These are phyloP conservation scores for Pangasius macronema DNA, from an alignment of 2,797 vertebrate genomes.

Conservation along the genomic window DNA sequence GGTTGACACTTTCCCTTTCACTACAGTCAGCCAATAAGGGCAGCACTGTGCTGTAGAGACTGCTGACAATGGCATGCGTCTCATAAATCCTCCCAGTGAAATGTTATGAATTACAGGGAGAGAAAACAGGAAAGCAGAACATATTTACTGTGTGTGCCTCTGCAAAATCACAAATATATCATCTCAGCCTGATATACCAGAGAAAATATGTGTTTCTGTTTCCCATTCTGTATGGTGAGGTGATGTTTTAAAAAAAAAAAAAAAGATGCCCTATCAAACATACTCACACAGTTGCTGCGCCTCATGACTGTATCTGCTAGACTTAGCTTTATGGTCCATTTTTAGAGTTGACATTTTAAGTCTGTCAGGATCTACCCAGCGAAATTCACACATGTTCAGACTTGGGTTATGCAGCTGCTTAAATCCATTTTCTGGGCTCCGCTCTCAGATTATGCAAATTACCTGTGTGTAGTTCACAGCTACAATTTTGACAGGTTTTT, in stretches of 20 bases:
- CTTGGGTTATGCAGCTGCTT: not conserved
- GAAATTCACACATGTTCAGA: not conserved
- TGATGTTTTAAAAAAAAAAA: constrained; percentile 25
- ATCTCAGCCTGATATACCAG: constrained; percentile 38
- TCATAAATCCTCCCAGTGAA: constrained; percentile 61
- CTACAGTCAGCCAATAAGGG: constrained; percentile 34
- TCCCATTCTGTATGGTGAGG: constrained; percentile 49
- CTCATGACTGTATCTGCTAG: not conserved
- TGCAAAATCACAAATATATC: constrained; percentile 49
- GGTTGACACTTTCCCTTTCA: constrained; percentile 41
- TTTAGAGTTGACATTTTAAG: not conserved
- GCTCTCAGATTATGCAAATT: not conserved
- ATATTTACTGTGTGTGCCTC: constrained; percentile 25
- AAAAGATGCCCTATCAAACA: constrained; percentile 34
- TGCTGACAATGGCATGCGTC: constrained; percentile 52
- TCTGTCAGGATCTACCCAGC: not conserved
- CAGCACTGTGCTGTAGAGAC: constrained; percentile 53
- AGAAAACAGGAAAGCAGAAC: constrained; percentile 47
- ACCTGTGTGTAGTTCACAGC: not conserved
- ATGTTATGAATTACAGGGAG: constrained; percentile 59
- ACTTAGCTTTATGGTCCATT: not conserved
- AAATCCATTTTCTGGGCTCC: not conserved
- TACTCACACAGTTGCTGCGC: not conserved
- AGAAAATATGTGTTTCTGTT: constrained; percentile 42
- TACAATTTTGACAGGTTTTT: not conserved